Conservation (phyloP, 1,140 invertebrate species). For the Rhopalosiphum maidis region DNA sequence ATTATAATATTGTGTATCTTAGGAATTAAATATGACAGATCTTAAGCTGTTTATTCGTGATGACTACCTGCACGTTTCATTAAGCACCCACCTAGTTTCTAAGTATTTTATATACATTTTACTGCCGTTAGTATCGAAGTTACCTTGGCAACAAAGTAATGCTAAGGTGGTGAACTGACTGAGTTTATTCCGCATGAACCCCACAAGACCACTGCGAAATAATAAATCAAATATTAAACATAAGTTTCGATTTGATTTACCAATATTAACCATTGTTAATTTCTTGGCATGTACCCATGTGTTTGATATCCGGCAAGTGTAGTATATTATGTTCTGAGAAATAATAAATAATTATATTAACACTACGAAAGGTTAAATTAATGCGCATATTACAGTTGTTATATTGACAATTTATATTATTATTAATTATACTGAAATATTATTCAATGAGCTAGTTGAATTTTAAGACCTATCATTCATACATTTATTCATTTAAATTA, state of each 20-base stretch:
- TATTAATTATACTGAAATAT: background rate
- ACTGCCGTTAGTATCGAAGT: background rate
- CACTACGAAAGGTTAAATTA: background rate
- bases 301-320: background rate
- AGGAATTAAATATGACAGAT: background rate
- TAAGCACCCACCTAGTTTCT: background rate
- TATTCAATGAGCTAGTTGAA: background rate
- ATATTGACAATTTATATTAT: background rate
- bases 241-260: background rate
- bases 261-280: background rate
- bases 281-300: background rate
- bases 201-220: background rate
- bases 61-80: slow-evolving; percentile 10
- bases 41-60: slow-evolving; percentile 11
- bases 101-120: background rate
- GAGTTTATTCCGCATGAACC: background rate
- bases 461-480: background rate
- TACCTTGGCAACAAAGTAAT: background rate
- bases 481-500: background rate
- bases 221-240: background rate
- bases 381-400: background rate
- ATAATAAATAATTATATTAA: background rate
- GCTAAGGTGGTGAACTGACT: background rate
- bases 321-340: background rate
- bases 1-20: background rate